Evolutionary conservation across 2,797 vertebrate genomes (phyloP).

Genomic region (Catostomus latipinnis): DNA sequence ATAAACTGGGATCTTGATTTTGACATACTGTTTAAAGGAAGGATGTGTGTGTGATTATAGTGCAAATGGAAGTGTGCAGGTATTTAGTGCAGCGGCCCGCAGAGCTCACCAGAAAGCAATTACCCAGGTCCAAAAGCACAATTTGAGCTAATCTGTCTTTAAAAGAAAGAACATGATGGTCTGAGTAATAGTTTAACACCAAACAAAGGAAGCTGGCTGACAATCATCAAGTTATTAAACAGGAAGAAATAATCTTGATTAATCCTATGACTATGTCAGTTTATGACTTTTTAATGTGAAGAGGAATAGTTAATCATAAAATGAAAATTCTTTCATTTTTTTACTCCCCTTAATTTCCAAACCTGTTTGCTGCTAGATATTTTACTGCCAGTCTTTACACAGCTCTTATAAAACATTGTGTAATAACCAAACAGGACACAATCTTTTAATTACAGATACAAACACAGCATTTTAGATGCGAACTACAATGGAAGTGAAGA

Average conservation of each 20-base stretch:
- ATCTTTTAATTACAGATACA: too few species aligned
- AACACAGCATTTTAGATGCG: too few species aligned
- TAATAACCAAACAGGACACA: too few species aligned
- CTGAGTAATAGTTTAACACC: conserved; percentile 7
- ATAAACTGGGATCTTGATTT: conserved; percentile 33
- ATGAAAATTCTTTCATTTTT: too few species aligned
- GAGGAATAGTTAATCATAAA: too few species aligned
- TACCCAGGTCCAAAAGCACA: conserved; percentile 12
- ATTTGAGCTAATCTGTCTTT: conserved; percentile 23
- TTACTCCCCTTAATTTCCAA: too few species aligned
- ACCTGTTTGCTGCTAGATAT: too few species aligned
- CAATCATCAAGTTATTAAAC: neutral
- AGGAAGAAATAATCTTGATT: neutral
- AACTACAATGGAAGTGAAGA: too few species aligned
- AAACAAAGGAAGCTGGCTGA: conserved; percentile 2
- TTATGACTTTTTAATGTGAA: too few species aligned
- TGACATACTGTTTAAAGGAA: conserved; percentile 12
- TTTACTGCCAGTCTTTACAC: too few species aligned
- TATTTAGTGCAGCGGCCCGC: conserved; percentile 5
- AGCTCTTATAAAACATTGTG: too few species aligned
- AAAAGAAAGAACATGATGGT: neutral
- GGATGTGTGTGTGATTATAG: neutral
- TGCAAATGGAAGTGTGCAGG: conserved; percentile 15
- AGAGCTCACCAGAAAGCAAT: conserved; percentile 36
- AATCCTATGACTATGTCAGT: neutral